Base-by-base conservation (phyloP, 1,140 invertebrate genomes). In the Marisa cornuarietis region DNA sequence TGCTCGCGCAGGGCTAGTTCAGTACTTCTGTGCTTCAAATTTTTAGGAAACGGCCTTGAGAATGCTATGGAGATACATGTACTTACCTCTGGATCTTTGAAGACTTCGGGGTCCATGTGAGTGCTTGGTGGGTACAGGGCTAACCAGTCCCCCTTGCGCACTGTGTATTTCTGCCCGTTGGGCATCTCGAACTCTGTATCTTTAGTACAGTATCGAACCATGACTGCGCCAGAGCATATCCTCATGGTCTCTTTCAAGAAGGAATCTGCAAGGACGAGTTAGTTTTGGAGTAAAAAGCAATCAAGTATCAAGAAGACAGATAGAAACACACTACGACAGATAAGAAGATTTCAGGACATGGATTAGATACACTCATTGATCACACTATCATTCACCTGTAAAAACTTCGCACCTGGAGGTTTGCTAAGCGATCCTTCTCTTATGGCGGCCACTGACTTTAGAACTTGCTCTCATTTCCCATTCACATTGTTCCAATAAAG, bases 21-120 rank as follows among this genome's bases (percentile, higher is more conserved):
- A 18, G 8, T 58, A 18, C 54, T 11, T 58, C 8, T 58, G 8
- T 58, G 8, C 54, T 58, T 18, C 54, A 58, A 1, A 2, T 58
- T 58, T 18, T 1, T 14, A 58, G 16, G 11, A 7, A 58, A 18
- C 8, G 2, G 11, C 54, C 2, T 58, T 11, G 54, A 1, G 11
- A 58, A 58, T 58, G 1, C 5, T 5, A 42, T 5, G 8, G 16
- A 14, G 31, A 26, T 76, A 22, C 52, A 22, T n/a, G 79, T 76
- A 83, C 83, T 85, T 86, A 91, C 90, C 85, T 86, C 76, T 49
- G 90, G 90, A 62, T 90, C 82, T 85, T 90, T 87, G 73, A 87
- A 91, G 42, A 91, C 90, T 83, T 91, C 90, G 24, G 90, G 88
- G 65, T 91, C 90, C 79, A 89, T 89, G 81, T 91, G 90, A 24